These are phyloP conservation scores for Chiridota heheva DNA, from an alignment of 35 echinoderm and acorn worm species.

Conservation along the genomic window DNA sequence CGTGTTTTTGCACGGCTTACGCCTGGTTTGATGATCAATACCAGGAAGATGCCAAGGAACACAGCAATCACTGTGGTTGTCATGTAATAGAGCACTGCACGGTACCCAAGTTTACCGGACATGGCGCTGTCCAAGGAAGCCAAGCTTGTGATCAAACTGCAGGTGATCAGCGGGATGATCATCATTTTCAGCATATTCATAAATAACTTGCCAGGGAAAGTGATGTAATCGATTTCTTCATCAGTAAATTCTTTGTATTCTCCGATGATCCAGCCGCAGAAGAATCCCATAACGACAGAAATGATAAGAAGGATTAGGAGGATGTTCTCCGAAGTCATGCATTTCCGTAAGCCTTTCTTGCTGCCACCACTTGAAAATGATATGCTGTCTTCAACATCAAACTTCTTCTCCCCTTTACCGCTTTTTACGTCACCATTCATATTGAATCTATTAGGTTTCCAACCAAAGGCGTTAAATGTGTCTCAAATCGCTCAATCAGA, in stretches of 20 bases:
- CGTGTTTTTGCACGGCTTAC: not conserved
- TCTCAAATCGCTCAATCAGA: too few species aligned
- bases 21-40: conserved; percentile 42
- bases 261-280: conserved; percentile 38
- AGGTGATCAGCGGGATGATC: conserved; percentile 43
- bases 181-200: conserved; percentile 66
- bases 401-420: too few species aligned
- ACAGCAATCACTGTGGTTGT: conserved; percentile 49
- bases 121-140: conserved; percentile 41
- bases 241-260: conserved; percentile 32
- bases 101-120: conserved; percentile 37
- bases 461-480: too few species aligned
- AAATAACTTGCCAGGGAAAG: conserved; percentile 49
- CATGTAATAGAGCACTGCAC: conserved; percentile 41
- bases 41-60: conserved; percentile 36
- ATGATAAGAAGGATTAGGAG: conserved; percentile 32
- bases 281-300: conserved; percentile 45
- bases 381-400: too few species aligned
- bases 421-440: too few species aligned
- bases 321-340: conserved; percentile 1
- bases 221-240: conserved; percentile 54
- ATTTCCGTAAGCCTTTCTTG: not conserved
- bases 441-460: too few species aligned
- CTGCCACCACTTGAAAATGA: not conserved
- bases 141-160: conserved; percentile 46